Evolutionary conservation across 2,113 vertebrate species (phyloP).

Genomic region (Phylloscopus trochiloides): DNA sequence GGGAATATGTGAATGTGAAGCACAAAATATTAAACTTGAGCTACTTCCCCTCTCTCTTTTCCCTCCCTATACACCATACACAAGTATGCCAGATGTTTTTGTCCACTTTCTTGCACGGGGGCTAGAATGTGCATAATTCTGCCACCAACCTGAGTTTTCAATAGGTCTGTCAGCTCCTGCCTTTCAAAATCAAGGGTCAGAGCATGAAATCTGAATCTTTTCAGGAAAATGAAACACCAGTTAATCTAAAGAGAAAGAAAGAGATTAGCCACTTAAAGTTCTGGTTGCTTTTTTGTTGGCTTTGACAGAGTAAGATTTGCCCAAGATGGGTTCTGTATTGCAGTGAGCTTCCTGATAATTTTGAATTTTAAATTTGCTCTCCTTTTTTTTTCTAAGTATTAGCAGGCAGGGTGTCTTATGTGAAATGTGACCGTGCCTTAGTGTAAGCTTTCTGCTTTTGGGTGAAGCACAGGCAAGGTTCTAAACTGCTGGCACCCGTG

Average conservation of each 20-base stretch:
- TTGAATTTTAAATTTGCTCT: neutral
- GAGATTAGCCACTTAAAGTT: neutral
- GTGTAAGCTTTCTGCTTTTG: neutral
- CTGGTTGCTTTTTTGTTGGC: neutral
- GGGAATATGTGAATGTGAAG: neutral
- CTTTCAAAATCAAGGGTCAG: neutral
- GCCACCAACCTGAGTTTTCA: neutral
- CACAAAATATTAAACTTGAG: neutral
- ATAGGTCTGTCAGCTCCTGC: neutral
- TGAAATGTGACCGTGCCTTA: neutral
- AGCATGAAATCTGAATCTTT: neutral
- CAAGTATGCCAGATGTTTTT: neutral
- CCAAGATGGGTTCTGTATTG: neutral
- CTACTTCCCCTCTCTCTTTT: neutral
- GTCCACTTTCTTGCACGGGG: neutral
- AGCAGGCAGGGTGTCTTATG: neutral
- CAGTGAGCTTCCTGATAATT: neutral
- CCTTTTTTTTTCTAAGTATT: neutral
- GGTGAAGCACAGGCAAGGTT: neutral
- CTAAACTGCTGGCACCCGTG: neutral
- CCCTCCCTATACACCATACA: rapidly evolving
- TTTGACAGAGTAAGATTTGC: neutral
- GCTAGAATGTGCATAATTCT: neutral
- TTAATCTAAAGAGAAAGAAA: neutral
- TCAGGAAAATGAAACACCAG: neutral